Base-by-base conservation (phyloP, 2,888 invertebrate genomes). In the Pyrochroa serraticornis region DNA sequence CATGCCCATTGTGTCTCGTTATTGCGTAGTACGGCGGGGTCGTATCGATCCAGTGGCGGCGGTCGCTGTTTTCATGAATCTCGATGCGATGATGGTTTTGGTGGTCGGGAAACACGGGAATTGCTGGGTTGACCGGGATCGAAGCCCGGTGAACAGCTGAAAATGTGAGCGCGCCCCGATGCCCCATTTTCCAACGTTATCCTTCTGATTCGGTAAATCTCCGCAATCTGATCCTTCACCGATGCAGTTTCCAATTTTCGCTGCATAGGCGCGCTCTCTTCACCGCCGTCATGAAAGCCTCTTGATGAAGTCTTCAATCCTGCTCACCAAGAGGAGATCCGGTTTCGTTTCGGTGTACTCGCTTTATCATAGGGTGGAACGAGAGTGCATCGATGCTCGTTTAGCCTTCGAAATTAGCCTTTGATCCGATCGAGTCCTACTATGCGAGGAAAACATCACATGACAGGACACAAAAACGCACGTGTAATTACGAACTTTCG, bases 1-100 rank as follows among this genome's bases (percentile, higher is more conserved):
- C 59, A 59, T 59, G 59, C 59, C 59, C 64, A 63, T 66, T 63
- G 61, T 60, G 62, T 49, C 52, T 54, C 60, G 63, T 66, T 66
- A 63, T 55, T 63, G 64, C 66, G 66, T 66, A 62, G 66, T 65
- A 66, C 52, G 60, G 49, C 59, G 59, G 37, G 37, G 14, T 36
- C 37, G 48, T 64, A 64, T 66, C 66, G 66, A 66, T 66, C 41
- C 10, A 45, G 30, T 44, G 37, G 33, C 37, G 22, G 22, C 22
- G 22, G 22, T n/a, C 41, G 6, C n/a, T n/a, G 57, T 46, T 57
- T 47, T 47, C 47, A 45, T 57, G 31, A 50, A 50, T 50, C 44
- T 32, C 35, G 10, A 51, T 41, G 13, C 38, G 36, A 31, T n/a
- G n/a, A n/a, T n/a, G n/a, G n/a, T n/a, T n/a, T n/a, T n/a, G 42